These are phyloP conservation scores for Mirza zaza DNA, from an alignment of 2,113 vertebrate species.

Conservation along the genomic window DNA sequence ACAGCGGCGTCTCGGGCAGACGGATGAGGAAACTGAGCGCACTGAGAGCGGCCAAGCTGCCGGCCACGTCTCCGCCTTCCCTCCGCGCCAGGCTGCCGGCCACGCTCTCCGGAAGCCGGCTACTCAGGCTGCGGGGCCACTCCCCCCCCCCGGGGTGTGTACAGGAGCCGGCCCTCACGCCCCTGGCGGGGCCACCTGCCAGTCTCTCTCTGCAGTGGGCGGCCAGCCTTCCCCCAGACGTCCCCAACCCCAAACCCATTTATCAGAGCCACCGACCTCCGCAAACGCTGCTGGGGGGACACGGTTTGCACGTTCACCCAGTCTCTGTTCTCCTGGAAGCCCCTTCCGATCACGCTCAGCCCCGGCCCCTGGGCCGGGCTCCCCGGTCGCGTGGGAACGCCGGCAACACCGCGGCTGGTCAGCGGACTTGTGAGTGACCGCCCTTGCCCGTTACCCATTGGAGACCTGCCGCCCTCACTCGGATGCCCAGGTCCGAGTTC, in stretches of 20 bases:
- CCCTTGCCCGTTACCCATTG: accelerated
- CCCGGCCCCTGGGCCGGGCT: background rate
- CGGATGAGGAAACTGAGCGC: background rate
- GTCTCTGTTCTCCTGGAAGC: background rate
- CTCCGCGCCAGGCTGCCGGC: background rate
- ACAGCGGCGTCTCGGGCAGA: background rate
- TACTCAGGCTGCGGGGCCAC: accelerated
- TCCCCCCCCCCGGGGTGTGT: background rate
- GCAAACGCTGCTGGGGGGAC: slow-evolving; percentile 10
- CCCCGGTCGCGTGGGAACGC: background rate
- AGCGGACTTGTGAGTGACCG: background rate
- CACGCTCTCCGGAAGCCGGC: background rate
- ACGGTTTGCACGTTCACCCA: accelerated
- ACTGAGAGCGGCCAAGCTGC: background rate
- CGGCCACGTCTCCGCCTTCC: background rate
- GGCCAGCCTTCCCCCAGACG: background rate
- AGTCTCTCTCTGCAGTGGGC: background rate
- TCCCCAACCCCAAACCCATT: background rate
- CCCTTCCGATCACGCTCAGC: background rate
- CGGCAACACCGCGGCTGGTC: accelerated
- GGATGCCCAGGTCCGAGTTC: background rate
- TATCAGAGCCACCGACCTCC: background rate
- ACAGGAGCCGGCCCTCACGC: background rate
- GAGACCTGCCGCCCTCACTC: background rate
- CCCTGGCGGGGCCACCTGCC: background rate